phyloP scores from a whole-genome alignment of 2,797 vertebrate species.

The Chrosomus eos region DNA sequence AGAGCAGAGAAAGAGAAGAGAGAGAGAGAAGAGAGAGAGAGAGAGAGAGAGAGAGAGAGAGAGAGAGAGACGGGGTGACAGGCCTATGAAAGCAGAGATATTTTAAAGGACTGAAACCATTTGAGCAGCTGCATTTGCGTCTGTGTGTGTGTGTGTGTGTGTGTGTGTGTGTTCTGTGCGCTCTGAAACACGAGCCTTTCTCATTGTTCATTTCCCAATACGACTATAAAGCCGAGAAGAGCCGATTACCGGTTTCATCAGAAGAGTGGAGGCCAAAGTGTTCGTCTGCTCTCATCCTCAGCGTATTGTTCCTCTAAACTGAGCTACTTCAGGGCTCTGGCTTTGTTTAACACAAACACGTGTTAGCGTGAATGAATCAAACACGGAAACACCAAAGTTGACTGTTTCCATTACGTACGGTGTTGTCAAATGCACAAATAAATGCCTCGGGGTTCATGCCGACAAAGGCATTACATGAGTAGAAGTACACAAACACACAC shows the following conservation, averaged over 20 bases:
- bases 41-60: conserved; percentile 18
- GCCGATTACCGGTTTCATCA: conserved; percentile 37
- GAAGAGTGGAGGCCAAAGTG: conserved; percentile 29
- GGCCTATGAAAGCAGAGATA: conserved; percentile 54
- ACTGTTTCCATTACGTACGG: conserved; percentile 14
- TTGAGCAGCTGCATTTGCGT: conserved; percentile 33
- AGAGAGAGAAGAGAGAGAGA: conserved; percentile 8
- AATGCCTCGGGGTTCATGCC: conserved; percentile 16
- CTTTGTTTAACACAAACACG: conserved; percentile 37
- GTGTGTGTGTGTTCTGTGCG: conserved; percentile 18
- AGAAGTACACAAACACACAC: conserved; percentile 37
- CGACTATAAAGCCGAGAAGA: conserved; percentile 31
- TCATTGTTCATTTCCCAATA: conserved; percentile 49
- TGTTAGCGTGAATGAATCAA: conserved; percentile 23
- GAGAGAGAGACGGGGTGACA: conserved; percentile 32
- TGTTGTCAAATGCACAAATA: conserved; percentile 33
- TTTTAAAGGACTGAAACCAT: conserved; percentile 54
- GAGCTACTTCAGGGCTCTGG: conserved; percentile 28
- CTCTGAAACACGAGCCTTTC: conserved; percentile 11
- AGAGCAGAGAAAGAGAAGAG: neutral
- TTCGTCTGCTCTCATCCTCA: conserved; percentile 27
- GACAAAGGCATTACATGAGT: conserved; percentile 12
- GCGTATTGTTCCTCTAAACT: neutral
- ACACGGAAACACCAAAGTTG: conserved; percentile 2
- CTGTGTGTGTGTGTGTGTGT: neutral